Conservation (phyloP, 92 coral and sea anemone species). For the Actinostola sp. region DNA sequence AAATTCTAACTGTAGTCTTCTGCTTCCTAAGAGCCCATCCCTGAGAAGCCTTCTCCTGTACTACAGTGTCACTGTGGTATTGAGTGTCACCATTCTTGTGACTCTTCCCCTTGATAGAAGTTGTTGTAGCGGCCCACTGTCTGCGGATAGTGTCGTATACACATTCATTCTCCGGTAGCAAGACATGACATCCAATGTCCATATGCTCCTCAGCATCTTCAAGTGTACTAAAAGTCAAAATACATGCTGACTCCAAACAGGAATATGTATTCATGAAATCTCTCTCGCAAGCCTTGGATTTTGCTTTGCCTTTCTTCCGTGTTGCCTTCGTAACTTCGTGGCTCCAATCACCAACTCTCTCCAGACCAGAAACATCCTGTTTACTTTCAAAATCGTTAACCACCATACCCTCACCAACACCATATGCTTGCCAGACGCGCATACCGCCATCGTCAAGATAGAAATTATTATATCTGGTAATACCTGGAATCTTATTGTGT, state of each 20-base stretch:
- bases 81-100: conserved; percentile 31
- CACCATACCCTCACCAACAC: conserved; percentile 27
- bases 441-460: conserved; percentile 28
- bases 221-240: conserved; percentile 31
- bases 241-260: conserved; percentile 51
- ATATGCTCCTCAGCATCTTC: conserved; percentile 56
- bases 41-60: conserved; percentile 6
- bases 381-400: background rate
- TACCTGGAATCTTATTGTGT: conserved; percentile 38
- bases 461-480: conserved; percentile 38
- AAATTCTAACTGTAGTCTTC: conserved; percentile 29
- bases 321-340: conserved; percentile 1
- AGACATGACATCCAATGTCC: conserved; percentile 40
- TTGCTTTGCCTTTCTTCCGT: conserved; percentile 25
- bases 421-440: conserved; percentile 47
- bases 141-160: conserved; percentile 35
- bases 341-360: conserved; percentile 36
- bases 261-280: conserved; percentile 9
- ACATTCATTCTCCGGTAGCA: conserved; percentile 35
- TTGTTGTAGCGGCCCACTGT: conserved; percentile 40
- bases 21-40: conserved; percentile 20
- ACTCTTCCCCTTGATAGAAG: conserved; percentile 32
- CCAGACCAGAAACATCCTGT: conserved; percentile 45
- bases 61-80: background rate
- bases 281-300: conserved; percentile 3